These are phyloP conservation scores for Aproaerema taeniolella DNA, from an alignment of 2,888 invertebrate genomes.

Conservation along the genomic window DNA sequence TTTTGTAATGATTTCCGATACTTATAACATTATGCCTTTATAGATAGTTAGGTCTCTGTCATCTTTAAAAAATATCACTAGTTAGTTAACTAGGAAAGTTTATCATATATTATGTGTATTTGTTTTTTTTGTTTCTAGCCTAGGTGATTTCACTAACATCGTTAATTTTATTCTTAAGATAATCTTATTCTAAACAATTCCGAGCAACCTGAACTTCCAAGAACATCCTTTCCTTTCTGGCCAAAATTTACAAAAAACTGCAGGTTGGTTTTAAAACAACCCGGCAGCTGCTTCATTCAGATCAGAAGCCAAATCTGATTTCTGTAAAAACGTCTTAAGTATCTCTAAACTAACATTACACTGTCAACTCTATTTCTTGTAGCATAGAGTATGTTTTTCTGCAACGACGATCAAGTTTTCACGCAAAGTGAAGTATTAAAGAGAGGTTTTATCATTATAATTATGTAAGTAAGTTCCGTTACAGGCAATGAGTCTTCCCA, in stretches of 20 bases:
- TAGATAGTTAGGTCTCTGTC: no score
- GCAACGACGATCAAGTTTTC: neutral
- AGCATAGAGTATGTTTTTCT: neutral
- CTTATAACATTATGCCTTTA: no score
- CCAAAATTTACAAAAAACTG: conserved; percentile 10
- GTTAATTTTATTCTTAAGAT: no score
- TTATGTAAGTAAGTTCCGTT: conserved; percentile 57
- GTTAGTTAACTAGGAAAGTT: no score
- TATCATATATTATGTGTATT: no score
- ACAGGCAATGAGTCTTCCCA: conserved; percentile 36
- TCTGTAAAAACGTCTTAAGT: conserved; percentile 10
- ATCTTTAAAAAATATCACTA: no score
- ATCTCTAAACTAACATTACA: neutral
- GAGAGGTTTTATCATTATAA: conserved; percentile 44
- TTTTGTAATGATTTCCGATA: no score
- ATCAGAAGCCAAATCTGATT: conserved; percentile 12
- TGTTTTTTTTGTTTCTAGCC: no score
- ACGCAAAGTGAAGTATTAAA: conserved; percentile 7
- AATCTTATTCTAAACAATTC: no score
- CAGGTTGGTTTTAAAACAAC: conserved; percentile 12
- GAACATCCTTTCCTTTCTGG: neutral
- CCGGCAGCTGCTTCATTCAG: conserved; percentile 14
- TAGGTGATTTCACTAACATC: no score
- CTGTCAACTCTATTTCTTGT: conserved; percentile 10
- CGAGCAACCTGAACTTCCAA: no score